phyloP scores from a whole-genome alignment of 2,888 invertebrate genomes.

The Phasia obesa region DNA sequence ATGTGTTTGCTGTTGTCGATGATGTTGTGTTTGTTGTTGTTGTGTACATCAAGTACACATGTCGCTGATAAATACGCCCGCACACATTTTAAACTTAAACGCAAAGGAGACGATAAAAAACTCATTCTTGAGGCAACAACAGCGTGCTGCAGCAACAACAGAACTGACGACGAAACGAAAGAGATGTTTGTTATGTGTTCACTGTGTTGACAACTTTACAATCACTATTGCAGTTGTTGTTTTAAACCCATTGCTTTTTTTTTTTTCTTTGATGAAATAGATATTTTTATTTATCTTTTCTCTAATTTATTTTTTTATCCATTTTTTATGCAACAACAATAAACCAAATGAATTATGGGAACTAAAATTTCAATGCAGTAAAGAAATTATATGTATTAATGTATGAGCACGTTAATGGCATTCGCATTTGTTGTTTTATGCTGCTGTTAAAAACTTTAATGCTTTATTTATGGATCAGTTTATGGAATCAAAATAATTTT shows the following conservation, averaged over 20 bases:
- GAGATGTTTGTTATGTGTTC: conserved; percentile 28
- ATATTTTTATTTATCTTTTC: conserved; percentile 27
- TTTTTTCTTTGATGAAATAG: conserved; percentile 13
- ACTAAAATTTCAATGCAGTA: conserved; percentile 44
- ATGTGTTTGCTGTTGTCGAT: conserved; percentile 19
- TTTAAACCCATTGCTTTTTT: conserved; percentile 19
- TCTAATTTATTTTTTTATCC: conserved; percentile 43
- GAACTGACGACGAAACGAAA: conserved; percentile 31
- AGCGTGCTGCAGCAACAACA: background rate
- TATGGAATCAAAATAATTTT: conserved; percentile 20
- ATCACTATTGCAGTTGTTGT: conserved; percentile 27
- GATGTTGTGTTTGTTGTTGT: conserved; percentile 7
- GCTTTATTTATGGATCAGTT: conserved; percentile 14
- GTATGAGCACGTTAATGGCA: conserved; percentile 39
- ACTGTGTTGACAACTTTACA: conserved; percentile 63
- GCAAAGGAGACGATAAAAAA: conserved; percentile 14
- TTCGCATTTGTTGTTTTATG: conserved; percentile 45
- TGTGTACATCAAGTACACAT: conserved; percentile 55
- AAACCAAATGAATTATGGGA: conserved; percentile 52
- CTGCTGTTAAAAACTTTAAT: conserved; percentile 42
- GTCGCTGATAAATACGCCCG: conserved; percentile 64
- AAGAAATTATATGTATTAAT: conserved; percentile 39
- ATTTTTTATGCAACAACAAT: conserved; percentile 6
- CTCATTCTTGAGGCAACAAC: conserved; percentile 17
- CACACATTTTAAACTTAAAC: conserved; percentile 56